A percentile compares a stretch with the other conserved stretches of the same genome.
phyloP scores from a whole-genome alignment of 2,888 invertebrate genomes.

The Dendrolimus pini region DNA sequence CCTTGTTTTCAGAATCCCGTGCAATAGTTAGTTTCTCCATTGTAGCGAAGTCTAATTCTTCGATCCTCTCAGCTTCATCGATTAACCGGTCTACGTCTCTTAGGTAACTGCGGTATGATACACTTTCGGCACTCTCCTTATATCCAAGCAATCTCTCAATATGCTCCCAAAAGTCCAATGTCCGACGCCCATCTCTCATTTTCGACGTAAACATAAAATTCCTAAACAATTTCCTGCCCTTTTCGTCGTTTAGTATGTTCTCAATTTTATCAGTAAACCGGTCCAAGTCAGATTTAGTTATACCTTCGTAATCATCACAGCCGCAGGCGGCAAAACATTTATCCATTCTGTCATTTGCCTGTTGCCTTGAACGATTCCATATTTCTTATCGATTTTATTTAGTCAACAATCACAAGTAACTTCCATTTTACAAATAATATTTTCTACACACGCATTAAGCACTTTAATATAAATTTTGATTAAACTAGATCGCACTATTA shows the following conservation, averaged over 20 bases:
- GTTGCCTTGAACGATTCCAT: slow-evolving; percentile 31
- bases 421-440: neutral
- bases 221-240: slow-evolving; percentile 59
- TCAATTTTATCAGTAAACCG: slow-evolving; percentile 70
- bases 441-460: neutral
- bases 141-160: slow-evolving; percentile 49
- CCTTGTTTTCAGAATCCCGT: slow-evolving; percentile 45
- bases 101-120: slow-evolving; percentile 41
- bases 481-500: slow-evolving; percentile 1
- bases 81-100: slow-evolving; percentile 47
- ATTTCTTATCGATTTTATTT: slow-evolving; percentile 46
- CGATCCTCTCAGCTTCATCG: slow-evolving; percentile 56
- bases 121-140: slow-evolving; percentile 44
- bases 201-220: slow-evolving; percentile 64
- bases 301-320: slow-evolving; percentile 57
- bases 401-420: slow-evolving; percentile 7
- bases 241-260: slow-evolving; percentile 66
- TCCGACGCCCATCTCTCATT: slow-evolving; percentile 50
- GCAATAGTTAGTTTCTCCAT: slow-evolving; percentile 55
- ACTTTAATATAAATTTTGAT: neutral
- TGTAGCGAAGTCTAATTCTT: slow-evolving; percentile 59
- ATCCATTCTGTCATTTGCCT: slow-evolving; percentile 55
- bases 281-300: slow-evolving; percentile 66
- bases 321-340: slow-evolving; percentile 67
- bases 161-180: slow-evolving; percentile 61